phyloP scores from a whole-genome alignment of 1,140 invertebrate genomes.

The Drosophila sulfurigaster region DNA sequence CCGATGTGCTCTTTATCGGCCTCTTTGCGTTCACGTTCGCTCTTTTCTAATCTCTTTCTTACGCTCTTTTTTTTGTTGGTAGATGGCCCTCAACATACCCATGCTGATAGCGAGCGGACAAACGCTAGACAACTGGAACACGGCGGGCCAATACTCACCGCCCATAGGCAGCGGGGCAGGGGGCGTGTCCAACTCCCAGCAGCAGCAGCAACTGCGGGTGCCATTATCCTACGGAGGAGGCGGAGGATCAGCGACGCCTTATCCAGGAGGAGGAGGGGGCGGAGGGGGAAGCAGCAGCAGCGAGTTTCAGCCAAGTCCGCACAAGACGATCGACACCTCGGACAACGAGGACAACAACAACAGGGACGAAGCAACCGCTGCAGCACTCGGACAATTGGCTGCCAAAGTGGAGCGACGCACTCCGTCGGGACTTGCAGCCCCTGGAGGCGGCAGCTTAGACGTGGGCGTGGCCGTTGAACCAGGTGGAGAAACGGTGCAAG shows the following conservation, averaged over 20 bases:
- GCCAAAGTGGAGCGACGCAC: slow-evolving; percentile 73
- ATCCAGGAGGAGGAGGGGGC: no score
- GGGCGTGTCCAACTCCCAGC: slow-evolving; percentile 27
- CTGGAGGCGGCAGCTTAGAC: slow-evolving; percentile 13
- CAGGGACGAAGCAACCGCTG: slow-evolving; percentile 67
- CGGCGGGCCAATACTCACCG: slow-evolving; percentile 76
- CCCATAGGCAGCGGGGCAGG: slow-evolving; percentile 58
- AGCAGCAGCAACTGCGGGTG: slow-evolving; percentile 64
- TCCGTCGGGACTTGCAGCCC: slow-evolving; percentile 30
- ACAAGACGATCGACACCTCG: slow-evolving; percentile 80
- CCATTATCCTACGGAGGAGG: slow-evolving; percentile 43
- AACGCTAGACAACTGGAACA: slow-evolving; percentile 76
- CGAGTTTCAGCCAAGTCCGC: slow-evolving; percentile 73
- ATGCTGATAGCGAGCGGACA: slow-evolving; percentile 79
- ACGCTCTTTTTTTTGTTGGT: slow-evolving; percentile 37
- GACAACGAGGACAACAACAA: slow-evolving; percentile 78
- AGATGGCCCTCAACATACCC: slow-evolving; percentile 82
- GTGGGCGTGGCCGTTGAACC: slow-evolving; percentile 3
- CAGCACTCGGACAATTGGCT: slow-evolving; percentile 58
- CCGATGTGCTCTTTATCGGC: no score
- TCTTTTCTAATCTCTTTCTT: neutral
- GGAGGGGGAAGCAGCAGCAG: slow-evolving; percentile 77
- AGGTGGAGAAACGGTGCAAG: slow-evolving; percentile 30
- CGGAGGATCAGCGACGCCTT: slow-evolving; percentile 1
- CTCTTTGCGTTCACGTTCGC: no score